Conservation (phyloP, 2,888 invertebrate species). For the Lacanobia wlatinum region DNA sequence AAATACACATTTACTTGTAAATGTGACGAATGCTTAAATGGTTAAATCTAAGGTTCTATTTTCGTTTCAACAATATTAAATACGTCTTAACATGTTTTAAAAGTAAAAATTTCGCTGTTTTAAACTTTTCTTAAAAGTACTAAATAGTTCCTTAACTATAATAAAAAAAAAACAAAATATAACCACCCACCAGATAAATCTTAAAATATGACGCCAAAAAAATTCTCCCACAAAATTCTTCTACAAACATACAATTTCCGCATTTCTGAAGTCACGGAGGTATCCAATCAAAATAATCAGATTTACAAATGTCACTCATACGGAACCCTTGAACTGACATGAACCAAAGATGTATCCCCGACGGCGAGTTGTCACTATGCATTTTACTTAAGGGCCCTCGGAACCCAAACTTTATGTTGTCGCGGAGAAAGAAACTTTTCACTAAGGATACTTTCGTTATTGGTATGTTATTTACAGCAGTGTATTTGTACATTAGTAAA, state of each 20-base stretch:
- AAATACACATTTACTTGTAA: no score
- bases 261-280: no score
- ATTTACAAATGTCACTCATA: constrained; percentile 33
- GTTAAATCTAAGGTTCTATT: constrained; percentile 11
- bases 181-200: no score
- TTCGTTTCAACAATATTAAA: background rate
- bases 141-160: no score
- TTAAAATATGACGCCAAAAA: no score
- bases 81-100: background rate
- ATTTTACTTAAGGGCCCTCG: constrained; percentile 19
- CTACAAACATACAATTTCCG: no score
- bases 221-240: no score
- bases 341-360: constrained; percentile 18
- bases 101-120: no score
- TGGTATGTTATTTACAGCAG: background rate
- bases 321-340: constrained; percentile 14
- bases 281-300: constrained; percentile 4
- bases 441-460: background rate
- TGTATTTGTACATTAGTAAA: background rate
- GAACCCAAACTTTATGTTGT: constrained; percentile 37
- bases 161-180: no score
- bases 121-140: no score
- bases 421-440: constrained; percentile 42
- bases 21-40: background rate
- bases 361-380: constrained; percentile 22